Evolutionary conservation across 2,797 vertebrate genomes (phyloP).

Genomic region (Sylvia borin): DNA sequence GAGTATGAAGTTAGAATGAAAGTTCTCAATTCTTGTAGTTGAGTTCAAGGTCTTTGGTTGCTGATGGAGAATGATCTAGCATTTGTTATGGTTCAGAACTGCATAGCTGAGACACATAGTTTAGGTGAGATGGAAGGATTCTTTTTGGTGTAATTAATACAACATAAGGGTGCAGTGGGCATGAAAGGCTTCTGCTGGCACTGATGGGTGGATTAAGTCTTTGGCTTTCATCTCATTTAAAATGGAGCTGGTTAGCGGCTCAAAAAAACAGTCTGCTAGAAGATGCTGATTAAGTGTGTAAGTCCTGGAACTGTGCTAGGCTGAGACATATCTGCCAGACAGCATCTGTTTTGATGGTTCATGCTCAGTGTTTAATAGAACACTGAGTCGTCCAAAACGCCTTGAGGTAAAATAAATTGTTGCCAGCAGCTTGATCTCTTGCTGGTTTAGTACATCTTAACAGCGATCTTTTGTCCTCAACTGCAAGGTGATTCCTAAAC

Average conservation of each 20-base stretch:
- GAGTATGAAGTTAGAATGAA: neutral
- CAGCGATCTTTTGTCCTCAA: neutral
- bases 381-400: neutral
- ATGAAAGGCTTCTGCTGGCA: neutral
- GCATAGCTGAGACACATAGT: neutral
- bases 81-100: neutral
- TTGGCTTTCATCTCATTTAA: constrained; percentile 9
- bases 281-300: constrained; percentile 15
- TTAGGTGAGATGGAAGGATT: neutral
- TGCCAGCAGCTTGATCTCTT: constrained; percentile 24
- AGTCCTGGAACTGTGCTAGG: constrained; percentile 20
- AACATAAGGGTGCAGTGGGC: neutral
- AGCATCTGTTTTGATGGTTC: constrained; percentile 21
- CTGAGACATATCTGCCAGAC: constrained; percentile 31
- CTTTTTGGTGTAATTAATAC: neutral
- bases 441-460: constrained; percentile 26
- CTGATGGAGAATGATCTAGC: neutral
- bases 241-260: neutral
- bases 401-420: constrained; percentile 44
- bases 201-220: neutral
- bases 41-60: neutral
- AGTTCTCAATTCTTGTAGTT: neutral
- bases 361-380: constrained; percentile 50
- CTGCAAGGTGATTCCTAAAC: constrained; percentile 45
- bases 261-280: neutral